Percentiles rank a stretch among this genome's conserved stretches.
Evolutionary conservation across 2,888 invertebrate genomes (phyloP).

Genomic region (Eumacrocentrus americanus): DNA sequence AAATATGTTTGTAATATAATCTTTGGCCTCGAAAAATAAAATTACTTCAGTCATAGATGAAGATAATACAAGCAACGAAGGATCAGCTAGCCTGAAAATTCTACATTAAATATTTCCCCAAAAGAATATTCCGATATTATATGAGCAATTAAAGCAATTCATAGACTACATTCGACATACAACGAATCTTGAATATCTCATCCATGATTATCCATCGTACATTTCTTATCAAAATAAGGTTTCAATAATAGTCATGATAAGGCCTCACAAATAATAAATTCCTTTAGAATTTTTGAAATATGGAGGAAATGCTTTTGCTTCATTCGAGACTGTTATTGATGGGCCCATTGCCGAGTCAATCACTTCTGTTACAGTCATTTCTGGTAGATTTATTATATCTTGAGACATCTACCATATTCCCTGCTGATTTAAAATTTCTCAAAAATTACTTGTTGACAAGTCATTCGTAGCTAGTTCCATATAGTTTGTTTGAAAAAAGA

Average conservation of each 20-base stretch:
- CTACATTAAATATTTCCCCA: conserved; percentile 32
- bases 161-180: conserved; percentile 41
- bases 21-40: neutral
- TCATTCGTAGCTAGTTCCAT: conserved; percentile 61
- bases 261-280: no score
- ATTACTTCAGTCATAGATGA: conserved; percentile 15
- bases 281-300: conserved; percentile 44
- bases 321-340: no score
- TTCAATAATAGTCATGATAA: no score
- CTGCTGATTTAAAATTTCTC: no score
- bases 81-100: neutral
- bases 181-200: conserved; percentile 39
- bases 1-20: no score
- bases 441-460: no score
- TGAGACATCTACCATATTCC: no score
- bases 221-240: no score
- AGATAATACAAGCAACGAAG: neutral
- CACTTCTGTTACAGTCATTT: no score
- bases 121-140: conserved; percentile 39
- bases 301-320: no score
- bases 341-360: no score
- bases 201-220: conserved; percentile 47
- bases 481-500: conserved; percentile 59
- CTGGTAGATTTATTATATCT: no score
- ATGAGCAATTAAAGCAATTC: conserved; percentile 46